A percentile compares a stretch with the other conserved stretches of the same genome.
These are phyloP conservation scores for Ectobius pallidus DNA, from an alignment of 2,888 invertebrate species.

Conservation along the genomic window DNA sequence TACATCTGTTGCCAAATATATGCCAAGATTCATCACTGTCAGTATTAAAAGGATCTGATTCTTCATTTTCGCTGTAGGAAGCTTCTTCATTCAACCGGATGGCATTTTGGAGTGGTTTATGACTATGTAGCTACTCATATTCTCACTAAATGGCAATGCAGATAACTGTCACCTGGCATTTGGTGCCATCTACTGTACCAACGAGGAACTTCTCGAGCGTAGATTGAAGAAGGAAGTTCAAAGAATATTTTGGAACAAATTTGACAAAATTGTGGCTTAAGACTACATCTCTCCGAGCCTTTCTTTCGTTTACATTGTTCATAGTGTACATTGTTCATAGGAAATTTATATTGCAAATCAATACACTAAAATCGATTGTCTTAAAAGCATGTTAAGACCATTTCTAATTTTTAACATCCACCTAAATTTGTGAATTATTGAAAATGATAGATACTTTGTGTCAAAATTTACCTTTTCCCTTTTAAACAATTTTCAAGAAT, in stretches of 20 bases:
- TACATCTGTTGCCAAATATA: background rate
- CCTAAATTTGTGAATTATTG: too few species aligned
- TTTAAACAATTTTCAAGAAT: too few species aligned
- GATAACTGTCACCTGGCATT: background rate
- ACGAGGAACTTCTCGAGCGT: background rate
- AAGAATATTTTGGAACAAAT: background rate
- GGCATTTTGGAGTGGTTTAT: background rate
- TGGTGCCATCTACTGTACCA: background rate
- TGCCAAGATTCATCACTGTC: constrained; percentile 5
- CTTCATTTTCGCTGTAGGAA: background rate
- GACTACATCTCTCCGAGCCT: constrained; percentile 5
- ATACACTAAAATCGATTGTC: too few species aligned
- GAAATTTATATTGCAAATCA: too few species aligned
- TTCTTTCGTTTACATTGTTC: too few species aligned
- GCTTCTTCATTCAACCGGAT: background rate
- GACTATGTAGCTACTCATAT: background rate
- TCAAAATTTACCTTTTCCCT: too few species aligned
- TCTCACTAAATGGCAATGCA: background rate
- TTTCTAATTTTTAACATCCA: too few species aligned
- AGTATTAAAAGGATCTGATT: constrained; percentile 7
- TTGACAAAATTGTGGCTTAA: background rate
- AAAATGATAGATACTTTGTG: too few species aligned
- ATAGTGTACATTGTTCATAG: too few species aligned
- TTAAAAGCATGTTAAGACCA: too few species aligned
- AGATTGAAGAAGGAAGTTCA: background rate